A percentile compares a stretch with the other conserved stretches of the same genome.
Conservation (phyloP, 2,888 invertebrate species). For the Sphinx pinastri region DNA sequence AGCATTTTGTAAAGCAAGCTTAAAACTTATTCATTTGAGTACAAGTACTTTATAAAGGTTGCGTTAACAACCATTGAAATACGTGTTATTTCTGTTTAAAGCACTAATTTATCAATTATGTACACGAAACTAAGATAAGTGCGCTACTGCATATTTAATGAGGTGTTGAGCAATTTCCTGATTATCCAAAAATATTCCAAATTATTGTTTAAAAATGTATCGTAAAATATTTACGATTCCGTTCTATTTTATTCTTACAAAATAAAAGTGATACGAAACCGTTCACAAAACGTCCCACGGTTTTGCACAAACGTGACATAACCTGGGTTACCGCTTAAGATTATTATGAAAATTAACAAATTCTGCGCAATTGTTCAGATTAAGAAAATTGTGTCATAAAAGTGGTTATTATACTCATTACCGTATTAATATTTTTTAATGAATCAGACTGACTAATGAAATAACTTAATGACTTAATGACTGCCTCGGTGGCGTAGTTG, state of each 20-base stretch:
- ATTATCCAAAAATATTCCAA: not conserved
- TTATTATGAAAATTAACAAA: slow-evolving; percentile 14
- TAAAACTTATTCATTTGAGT: too few species aligned
- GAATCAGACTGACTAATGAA: too few species aligned
- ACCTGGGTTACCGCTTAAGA: slow-evolving; percentile 11
- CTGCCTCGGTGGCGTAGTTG: too few species aligned
- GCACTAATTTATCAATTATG: not conserved
- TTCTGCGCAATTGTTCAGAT: not conserved
- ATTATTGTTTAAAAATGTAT: slow-evolving; percentile 6
- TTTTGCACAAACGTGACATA: slow-evolving; percentile 20
- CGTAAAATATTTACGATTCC: slow-evolving; percentile 9
- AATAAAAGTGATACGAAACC: not conserved
- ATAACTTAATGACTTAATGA: too few species aligned
- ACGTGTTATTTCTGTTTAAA: not conserved
- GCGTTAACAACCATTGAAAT: too few species aligned
- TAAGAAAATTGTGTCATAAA: not conserved
- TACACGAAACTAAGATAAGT: not conserved
- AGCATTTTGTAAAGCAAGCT: too few species aligned
- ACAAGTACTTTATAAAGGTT: too few species aligned
- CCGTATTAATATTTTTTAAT: not conserved
- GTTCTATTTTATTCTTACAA: slow-evolving; percentile 16
- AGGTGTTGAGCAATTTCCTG: not conserved
- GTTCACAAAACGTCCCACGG: slow-evolving; percentile 10
- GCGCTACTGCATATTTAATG: not conserved
- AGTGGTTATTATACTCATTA: not conserved